Base-by-base conservation (phyloP, 2,113 vertebrate genomes). In the Onychostruthus taczanowskii region DNA sequence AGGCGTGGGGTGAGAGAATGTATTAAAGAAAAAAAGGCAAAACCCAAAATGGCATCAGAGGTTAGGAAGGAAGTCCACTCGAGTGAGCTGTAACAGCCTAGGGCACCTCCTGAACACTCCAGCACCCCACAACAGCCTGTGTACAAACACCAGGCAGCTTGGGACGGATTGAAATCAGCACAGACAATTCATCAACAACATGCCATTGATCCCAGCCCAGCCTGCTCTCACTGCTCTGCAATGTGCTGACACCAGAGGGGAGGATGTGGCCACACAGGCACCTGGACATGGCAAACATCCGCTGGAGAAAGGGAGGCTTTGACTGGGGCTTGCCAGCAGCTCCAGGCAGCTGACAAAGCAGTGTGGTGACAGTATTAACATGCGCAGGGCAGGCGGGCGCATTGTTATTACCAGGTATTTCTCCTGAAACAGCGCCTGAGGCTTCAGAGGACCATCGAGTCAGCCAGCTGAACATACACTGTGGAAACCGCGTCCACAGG, bases 301-400 rank as follows among this genome's bases (percentile, higher is more conserved):
- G 2, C 82, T 84, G 92, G 87, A 93, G 83, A 84, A 66, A 63
- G 85, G 72, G 76, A 88, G 88, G 92, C 64, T 21, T 28, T 7
- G 64, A 1, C 23, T 22, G 37, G 63, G 68, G 90, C 79, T 72
- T 3, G 14, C 82, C 90, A 77, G 26, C 75, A 78, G 87, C 87
- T 96, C 61, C 68, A 37, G 81, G 87, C 87, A 95, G 87, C 94
- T 95, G 95, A 93, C 92, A 88, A 93, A 96, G 96, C 92, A 90
- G 78, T 2, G 58, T 43, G 75, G 90, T 74, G 94, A 89, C 93
- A 88, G 50, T 3, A 69, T 61, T 75, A 64, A 46, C 81, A 62
- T 41, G 74, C 2, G 0, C 67, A 37, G 85, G 17, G 23, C 68
- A 73, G 77, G 81, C 31, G 1, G 87, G n/a, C 0, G 1, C 66